Percentiles rank a stretch among this genome's conserved stretches.
These are phyloP conservation scores for Arbacia lixula DNA, from an alignment of 53 echinoderm and acorn worm species.

Conservation along the genomic window DNA sequence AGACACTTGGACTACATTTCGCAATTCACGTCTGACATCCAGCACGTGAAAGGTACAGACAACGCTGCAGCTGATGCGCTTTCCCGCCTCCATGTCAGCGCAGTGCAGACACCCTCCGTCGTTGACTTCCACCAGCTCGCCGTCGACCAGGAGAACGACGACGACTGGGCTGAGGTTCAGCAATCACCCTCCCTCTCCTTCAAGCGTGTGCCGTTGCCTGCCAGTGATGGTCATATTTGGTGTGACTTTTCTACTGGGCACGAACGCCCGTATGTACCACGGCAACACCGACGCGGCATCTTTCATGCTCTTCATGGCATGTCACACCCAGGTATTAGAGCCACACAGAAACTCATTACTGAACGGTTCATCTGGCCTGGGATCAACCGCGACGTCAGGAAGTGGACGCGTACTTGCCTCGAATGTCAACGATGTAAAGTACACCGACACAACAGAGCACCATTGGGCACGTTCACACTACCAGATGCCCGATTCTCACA, in stretches of 20 bases:
- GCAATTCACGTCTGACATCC: conserved; percentile 43
- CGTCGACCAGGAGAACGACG: conserved; percentile 29
- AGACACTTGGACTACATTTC: too few relatives aligned
- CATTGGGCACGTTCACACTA: conserved; percentile 48
- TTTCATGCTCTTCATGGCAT: conserved; percentile 63
- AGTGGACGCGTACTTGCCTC: conserved; percentile 66
- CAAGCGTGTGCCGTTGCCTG: conserved; percentile 13
- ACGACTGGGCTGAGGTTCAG: background rate
- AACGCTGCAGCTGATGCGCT: conserved; percentile 56
- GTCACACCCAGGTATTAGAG: conserved; percentile 71
- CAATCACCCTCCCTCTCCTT: conserved; percentile 48
- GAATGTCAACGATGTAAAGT: conserved; percentile 58
- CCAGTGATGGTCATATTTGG: conserved; percentile 39
- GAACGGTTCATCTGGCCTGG: conserved; percentile 71
- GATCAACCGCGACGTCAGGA: conserved; percentile 65
- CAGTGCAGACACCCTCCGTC: conserved; percentile 16
- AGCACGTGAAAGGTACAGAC: conserved; percentile 28
- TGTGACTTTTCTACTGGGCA: conserved; percentile 60
- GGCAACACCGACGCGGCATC: background rate
- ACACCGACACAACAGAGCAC: conserved; percentile 59
- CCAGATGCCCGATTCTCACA: conserved; percentile 58
- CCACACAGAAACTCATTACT: conserved; percentile 59
- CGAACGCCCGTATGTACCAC: background rate
- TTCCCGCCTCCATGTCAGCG: conserved; percentile 23
- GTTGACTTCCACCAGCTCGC: conserved; percentile 26